Evolutionary conservation across 2,888 invertebrate species (phyloP).

Genomic region (Caenorhabditis japonica): DNA sequence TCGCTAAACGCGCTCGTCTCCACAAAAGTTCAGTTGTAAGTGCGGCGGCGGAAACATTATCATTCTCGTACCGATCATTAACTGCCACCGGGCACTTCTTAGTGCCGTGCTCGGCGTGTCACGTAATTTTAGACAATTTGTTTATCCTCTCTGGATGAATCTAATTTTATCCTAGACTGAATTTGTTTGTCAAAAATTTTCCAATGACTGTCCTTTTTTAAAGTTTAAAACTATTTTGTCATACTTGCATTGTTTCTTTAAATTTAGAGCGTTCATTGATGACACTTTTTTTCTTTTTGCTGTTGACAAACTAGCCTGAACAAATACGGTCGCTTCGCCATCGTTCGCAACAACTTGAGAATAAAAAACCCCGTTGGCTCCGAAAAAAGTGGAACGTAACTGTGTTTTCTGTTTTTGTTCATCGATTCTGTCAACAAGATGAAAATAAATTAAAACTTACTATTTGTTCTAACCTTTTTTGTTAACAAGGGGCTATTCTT

Average conservation of each 20-base stretch:
- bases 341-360: slow-evolving; percentile 47
- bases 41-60: slow-evolving; percentile 40
- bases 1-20: slow-evolving; percentile 2
- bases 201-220: no score
- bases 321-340: slow-evolving; percentile 30
- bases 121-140: slow-evolving; percentile 9
- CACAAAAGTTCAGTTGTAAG: slow-evolving; percentile 41
- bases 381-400: slow-evolving; percentile 19
- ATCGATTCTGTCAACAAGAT: slow-evolving; percentile 20
- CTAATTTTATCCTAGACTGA: slow-evolving; percentile 8
- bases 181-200: no score
- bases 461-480: no score
- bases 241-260: no score
- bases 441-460: no score
- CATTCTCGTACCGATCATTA: slow-evolving; percentile 45
- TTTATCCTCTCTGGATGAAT: neutral
- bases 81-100: slow-evolving; percentile 41
- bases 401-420: slow-evolving; percentile 21
- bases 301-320: slow-evolving; percentile 41
- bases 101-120: slow-evolving; percentile 40
- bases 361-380: slow-evolving; percentile 24
- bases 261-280: no score
- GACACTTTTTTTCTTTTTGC: neutral
- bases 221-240: no score
- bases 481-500: no score